Evolutionary conservation across 1,140 invertebrate genomes (phyloP), one percentile per base, ranked within the genome.

Genomic region (Kradibia gibbosae): DNA sequence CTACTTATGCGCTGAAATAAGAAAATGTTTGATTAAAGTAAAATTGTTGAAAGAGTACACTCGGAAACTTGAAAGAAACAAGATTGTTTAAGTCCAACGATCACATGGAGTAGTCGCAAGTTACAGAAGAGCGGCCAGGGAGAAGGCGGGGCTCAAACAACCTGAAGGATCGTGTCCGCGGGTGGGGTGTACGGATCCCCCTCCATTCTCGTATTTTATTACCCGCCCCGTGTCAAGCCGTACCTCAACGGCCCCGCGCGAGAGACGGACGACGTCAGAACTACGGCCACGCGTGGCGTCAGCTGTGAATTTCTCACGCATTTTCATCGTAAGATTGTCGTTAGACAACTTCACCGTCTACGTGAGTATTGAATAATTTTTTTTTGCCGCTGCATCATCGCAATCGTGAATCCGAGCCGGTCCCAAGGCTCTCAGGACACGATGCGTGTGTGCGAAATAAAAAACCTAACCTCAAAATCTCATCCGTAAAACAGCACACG

Each of bases 391-490:
- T n/a, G n/a, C n/a, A n/a, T n/a, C n/a, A n/a, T n/a, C n/a, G n/a
- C n/a, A n/a, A n/a, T n/a, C n/a, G n/a, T n/a, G n/a, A n/a, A n/a
- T n/a, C n/a, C n/a, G n/a, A n/a, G n/a, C n/a, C n/a, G n/a, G n/a
- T n/a, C n/a, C n/a, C n/a, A n/a, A n/a, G n/a, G n/a, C n/a, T n/a
- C n/a, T n/a, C n/a, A n/a, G n/a, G n/a, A n/a, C n/a, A n/a, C n/a
- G n/a, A n/a, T n/a, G n/a, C n/a, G 80, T 62, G n/a, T 15, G 36
- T 10, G 50, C 1, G 65, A 42, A 74, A 50, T 5, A 11, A 17
- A 34, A n/a, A 78, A 85, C 57, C 82, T 90, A 90, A 90, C 89
- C 89, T 90, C 86, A 87, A 90, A 89, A 86, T 82, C n/a, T n/a
- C n/a, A n/a, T n/a, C n/a, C n/a, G n/a, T n/a, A n/a, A n/a, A n/a